Evolutionary conservation across 2,888 invertebrate species (phyloP).

Genomic region (Bombylius major): DNA sequence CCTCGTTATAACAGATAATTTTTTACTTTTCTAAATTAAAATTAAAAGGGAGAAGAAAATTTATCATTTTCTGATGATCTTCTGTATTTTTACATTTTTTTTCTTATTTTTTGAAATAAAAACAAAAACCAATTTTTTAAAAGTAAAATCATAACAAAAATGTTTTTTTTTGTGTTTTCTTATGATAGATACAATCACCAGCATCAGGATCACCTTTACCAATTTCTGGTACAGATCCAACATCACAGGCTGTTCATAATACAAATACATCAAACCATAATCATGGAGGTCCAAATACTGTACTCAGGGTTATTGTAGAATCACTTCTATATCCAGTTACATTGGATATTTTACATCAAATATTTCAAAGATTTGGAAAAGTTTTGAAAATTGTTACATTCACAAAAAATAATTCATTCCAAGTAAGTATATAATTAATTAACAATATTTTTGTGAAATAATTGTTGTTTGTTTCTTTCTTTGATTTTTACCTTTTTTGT

Average conservation of each 20-base stretch:
- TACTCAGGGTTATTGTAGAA: slow-evolving; percentile 95
- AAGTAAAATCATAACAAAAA: too few species aligned
- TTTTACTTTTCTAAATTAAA: too few species aligned
- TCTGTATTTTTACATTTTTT: too few species aligned
- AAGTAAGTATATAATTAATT: slow-evolving; percentile 24
- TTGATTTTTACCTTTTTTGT: too few species aligned
- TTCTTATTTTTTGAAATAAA: too few species aligned
- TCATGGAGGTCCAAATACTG: slow-evolving; percentile 82
- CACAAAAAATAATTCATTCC: slow-evolving; percentile 89
- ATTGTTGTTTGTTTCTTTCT: too few species aligned
- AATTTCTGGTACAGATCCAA: slow-evolving; percentile 40
- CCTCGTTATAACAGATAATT: too few species aligned
- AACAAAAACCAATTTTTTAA: too few species aligned
- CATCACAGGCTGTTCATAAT: slow-evolving; percentile 41
- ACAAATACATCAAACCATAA: slow-evolving; percentile 41
- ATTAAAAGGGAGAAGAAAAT: too few species aligned
- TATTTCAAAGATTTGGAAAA: slow-evolving; percentile 97
- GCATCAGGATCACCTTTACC: slow-evolving; percentile 52
- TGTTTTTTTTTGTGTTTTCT: slow-evolving; percentile 29
- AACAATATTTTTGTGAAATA: background rate
- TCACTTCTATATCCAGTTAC: slow-evolving; percentile 98
- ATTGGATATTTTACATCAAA: slow-evolving; percentile 92
- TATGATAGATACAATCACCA: slow-evolving; percentile 43
- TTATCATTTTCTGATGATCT: too few species aligned
- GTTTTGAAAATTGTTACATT: slow-evolving; percentile 99